These are phyloP conservation scores for Nycticebus coucang DNA, from an alignment of 2,113 vertebrate species.

Conservation along the genomic window DNA sequence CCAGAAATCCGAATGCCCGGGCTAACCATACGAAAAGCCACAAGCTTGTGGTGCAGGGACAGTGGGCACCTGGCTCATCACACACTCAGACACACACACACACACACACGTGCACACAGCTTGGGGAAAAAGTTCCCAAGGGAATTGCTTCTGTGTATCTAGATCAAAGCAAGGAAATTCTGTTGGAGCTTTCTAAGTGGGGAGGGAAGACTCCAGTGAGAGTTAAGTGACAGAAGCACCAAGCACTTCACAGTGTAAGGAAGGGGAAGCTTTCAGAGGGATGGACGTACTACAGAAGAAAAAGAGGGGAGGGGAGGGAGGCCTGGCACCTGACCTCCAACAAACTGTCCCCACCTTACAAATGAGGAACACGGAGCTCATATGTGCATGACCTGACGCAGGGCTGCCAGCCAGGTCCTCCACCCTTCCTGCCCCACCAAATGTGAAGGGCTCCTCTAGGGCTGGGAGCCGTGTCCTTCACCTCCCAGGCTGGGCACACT, in stretches of 20 bases:
- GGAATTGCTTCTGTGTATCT: background rate
- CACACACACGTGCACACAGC: background rate
- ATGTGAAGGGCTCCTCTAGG: background rate
- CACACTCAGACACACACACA: background rate
- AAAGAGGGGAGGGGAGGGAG: background rate
- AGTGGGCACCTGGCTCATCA: no score
- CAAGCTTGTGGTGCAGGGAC: background rate
- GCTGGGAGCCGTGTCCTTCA: rapidly evolving
- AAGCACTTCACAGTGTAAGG: slow-evolving; percentile 56
- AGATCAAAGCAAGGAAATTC: slow-evolving; percentile 30
- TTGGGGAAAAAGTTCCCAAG: background rate
- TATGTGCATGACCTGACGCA: rapidly evolving
- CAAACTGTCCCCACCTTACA: background rate
- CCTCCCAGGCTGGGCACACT: background rate
- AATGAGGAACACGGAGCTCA: rapidly evolving
- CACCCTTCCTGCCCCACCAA: no score
- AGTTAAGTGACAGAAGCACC: slow-evolving; percentile 40
- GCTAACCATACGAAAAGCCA: background rate
- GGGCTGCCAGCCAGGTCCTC: no score
- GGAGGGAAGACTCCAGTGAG: slow-evolving; percentile 36
- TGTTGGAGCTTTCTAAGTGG: slow-evolving; percentile 41
- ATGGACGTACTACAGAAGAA: slow-evolving; percentile 55
- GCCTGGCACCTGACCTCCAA: rapidly evolving
- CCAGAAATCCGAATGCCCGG: background rate
- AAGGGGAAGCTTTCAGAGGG: slow-evolving; percentile 61